These are phyloP conservation scores for Hybos culiciformis DNA, from an alignment of 2,888 invertebrate species.

Conservation along the genomic window DNA sequence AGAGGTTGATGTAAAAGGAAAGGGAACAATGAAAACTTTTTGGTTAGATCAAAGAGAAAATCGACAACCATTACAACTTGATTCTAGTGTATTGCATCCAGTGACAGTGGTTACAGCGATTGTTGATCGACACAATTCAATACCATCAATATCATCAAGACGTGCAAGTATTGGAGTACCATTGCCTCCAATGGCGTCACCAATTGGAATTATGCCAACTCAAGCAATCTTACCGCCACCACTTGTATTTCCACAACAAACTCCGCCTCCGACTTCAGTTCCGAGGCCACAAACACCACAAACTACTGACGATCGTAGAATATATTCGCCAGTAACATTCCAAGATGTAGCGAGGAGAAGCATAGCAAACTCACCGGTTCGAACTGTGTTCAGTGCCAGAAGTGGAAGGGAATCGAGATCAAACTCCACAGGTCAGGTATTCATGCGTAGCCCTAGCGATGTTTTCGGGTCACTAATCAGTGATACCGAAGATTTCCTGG, in stretches of 20 bases:
- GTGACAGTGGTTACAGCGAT: constrained; percentile 12
- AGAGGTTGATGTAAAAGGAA: constrained; percentile 81
- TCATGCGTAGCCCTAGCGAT: constrained; percentile 43
- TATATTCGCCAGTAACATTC: constrained; percentile 74
- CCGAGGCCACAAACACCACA: too few species aligned
- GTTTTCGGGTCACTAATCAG: constrained; percentile 43
- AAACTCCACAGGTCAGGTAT: constrained; percentile 50
- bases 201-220: constrained; percentile 10
- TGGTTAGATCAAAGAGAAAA: constrained; percentile 67
- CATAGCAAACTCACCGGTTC: constrained; percentile 60
- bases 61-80: constrained; percentile 39
- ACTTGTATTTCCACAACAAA: too few species aligned
- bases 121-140: neutral
- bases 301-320: constrained; percentile 44
- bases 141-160: constrained; percentile 18
- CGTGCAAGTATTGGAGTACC: constrained; percentile 17
- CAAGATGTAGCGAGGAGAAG: constrained; percentile 70
- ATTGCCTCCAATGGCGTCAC: constrained; percentile 19
- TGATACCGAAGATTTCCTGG: constrained; percentile 43
- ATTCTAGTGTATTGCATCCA: constrained; percentile 22
- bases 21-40: constrained; percentile 82
- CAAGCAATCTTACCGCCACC: constrained; percentile 16
- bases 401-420: constrained; percentile 48
- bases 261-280: constrained; percentile 24
- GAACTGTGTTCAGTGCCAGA: constrained; percentile 34